Evolutionary conservation across 2,888 invertebrate genomes (phyloP).

Genomic region (Eristalis intricaria): DNA sequence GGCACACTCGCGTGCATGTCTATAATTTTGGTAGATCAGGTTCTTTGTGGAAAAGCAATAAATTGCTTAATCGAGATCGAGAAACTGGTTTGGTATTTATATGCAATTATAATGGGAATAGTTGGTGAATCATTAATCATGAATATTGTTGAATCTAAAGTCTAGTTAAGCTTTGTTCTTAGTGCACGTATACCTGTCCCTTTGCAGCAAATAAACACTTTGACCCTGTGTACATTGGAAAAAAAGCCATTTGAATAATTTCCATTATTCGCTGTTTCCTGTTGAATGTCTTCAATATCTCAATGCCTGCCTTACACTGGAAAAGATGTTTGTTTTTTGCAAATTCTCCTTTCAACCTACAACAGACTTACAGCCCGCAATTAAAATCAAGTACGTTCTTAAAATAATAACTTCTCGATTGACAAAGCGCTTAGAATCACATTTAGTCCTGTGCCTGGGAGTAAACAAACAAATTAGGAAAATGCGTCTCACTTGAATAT

Average conservation of each 20-base stretch:
- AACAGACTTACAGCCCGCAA: not conserved
- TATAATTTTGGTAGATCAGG: not conserved
- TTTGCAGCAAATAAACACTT: too few relatives aligned
- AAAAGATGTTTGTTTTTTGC: too few relatives aligned
- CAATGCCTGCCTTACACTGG: too few relatives aligned
- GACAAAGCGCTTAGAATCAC: not conserved
- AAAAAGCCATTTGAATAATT: too few relatives aligned
- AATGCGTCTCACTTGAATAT: not conserved
- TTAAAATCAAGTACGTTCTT: not conserved
- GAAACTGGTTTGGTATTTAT: not conserved
- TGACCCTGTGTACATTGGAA: too few relatives aligned
- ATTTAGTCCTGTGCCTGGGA: constrained; percentile 3
- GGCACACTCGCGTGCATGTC: not conserved
- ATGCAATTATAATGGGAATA: too few relatives aligned
- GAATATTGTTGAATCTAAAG: not conserved
- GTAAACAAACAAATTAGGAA: constrained; percentile 29
- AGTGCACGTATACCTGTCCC: too few relatives aligned
- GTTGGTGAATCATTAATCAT: not conserved
- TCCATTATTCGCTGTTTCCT: too few relatives aligned
- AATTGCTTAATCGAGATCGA: not conserved
- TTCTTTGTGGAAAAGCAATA: not conserved
- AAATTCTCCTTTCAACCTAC: too few relatives aligned
- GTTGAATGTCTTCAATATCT: too few relatives aligned
- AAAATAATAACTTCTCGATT: not conserved
- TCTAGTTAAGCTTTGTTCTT: too few relatives aligned